These are phyloP conservation scores for Melanostoma mellinum DNA, from an alignment of 2,888 invertebrate species.

Conservation along the genomic window DNA sequence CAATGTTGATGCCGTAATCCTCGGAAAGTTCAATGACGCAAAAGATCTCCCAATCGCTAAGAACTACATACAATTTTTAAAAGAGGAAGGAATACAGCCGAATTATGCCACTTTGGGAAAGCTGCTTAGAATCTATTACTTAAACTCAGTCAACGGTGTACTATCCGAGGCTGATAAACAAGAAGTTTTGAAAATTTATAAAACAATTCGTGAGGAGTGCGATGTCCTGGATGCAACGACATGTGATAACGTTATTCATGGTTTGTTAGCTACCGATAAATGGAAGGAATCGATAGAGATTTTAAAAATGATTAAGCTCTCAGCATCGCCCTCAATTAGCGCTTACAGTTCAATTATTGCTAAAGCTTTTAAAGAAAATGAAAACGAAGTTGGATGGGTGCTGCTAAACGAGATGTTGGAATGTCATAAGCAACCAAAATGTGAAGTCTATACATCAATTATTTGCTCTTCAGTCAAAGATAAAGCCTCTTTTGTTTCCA, in stretches of 20 bases:
- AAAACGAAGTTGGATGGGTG: conserved; percentile 84
- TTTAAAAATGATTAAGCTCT: conserved; percentile 84
- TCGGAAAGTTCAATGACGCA: conserved; percentile 83
- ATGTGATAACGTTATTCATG: conserved; percentile 85
- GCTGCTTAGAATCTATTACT: conserved; percentile 84
- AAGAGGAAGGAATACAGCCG: conserved; percentile 82
- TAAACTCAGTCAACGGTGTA: conserved; percentile 74
- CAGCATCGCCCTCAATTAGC: conserved; percentile 81
- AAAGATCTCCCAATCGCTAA: conserved; percentile 83
- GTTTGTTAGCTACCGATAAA: conserved; percentile 85
- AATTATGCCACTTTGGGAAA: conserved; percentile 85
- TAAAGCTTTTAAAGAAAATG: conserved; percentile 83
- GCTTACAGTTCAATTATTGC: conserved; percentile 84
- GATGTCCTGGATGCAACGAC: conserved; percentile 85
- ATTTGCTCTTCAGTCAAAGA: conserved; percentile 82
- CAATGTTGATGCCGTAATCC: conserved; percentile 85
- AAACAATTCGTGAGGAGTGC: conserved; percentile 81
- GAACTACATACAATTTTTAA: conserved; percentile 85
- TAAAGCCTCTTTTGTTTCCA: conserved; percentile 79
- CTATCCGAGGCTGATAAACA: conserved; percentile 83
- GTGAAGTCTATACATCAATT: conserved; percentile 83
- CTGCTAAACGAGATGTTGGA: conserved; percentile 84
- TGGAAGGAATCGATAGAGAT: conserved; percentile 86
- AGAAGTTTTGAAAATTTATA: conserved; percentile 83
- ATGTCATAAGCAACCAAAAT: conserved; percentile 81